A percentile compares a stretch with the other conserved stretches of the same genome.
Conservation (phyloP, 2,888 invertebrate genomes). For the Phasia obesa region DNA sequence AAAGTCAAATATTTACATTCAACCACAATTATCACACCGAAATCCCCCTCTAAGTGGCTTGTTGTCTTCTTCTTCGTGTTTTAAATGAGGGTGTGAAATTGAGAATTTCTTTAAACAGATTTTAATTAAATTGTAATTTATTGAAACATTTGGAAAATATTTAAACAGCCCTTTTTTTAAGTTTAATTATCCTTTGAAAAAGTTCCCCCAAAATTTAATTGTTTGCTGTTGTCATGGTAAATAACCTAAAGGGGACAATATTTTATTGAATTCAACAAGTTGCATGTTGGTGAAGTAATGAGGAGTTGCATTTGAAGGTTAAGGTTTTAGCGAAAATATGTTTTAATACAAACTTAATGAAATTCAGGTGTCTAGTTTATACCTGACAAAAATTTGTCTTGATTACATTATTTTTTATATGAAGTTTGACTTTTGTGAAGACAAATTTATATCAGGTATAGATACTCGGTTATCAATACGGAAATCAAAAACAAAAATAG, state of each 20-base stretch:
- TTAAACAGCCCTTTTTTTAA: constrained; percentile 4
- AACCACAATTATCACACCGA: constrained; percentile 20
- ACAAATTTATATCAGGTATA: too few species aligned
- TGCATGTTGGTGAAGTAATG: not conserved
- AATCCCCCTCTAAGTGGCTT: not conserved
- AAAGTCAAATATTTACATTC: constrained; percentile 44
- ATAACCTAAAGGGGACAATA: constrained; percentile 1
- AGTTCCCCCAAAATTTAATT: constrained; percentile 16
- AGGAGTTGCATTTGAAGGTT: too few species aligned
- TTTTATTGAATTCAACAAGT: constrained; percentile 53
- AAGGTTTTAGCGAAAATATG: too few species aligned
- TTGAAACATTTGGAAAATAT: constrained; percentile 50
- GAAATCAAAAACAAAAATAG: too few species aligned
- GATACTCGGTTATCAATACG: too few species aligned
- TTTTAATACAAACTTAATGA: too few species aligned
- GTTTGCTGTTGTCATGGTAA: constrained; percentile 31
- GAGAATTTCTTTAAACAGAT: constrained; percentile 47
- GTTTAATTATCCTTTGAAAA: constrained; percentile 4
- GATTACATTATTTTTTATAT: too few species aligned
- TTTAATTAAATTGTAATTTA: constrained; percentile 68
- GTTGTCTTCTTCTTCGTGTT: not conserved
- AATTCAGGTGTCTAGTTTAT: too few species aligned
- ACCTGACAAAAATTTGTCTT: too few species aligned
- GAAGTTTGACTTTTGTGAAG: too few species aligned
- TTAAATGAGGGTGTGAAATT: constrained; percentile 41